Conservation (phyloP, 2,888 invertebrate genomes). For the Chromoteleia sp. region DNA sequence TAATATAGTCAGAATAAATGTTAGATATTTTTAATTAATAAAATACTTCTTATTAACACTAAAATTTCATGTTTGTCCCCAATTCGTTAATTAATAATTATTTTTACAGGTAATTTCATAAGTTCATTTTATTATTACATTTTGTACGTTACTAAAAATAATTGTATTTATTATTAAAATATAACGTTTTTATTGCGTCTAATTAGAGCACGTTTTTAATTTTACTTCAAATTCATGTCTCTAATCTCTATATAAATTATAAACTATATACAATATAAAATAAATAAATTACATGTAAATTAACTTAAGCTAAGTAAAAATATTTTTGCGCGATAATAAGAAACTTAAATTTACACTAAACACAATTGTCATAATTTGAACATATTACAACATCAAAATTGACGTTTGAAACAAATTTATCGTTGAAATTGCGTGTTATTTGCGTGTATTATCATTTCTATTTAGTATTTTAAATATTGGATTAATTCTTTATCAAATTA, state of each 20-base stretch:
- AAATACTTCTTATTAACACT: neutral
- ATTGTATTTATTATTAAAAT: neutral
- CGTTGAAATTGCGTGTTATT: no score
- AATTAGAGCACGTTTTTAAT: neutral
- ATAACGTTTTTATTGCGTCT: neutral
- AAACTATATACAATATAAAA: conserved; percentile 60
- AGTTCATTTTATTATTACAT: neutral
- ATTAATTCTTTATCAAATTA: neutral
- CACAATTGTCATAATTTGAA: neutral
- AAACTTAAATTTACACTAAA: conserved; percentile 7
- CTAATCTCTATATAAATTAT: conserved; percentile 29
- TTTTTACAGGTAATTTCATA: neutral
- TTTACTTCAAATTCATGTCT: neutral
- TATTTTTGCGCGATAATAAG: neutral
- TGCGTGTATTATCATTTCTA: no score
- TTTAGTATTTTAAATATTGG: neutral
- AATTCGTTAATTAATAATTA: neutral
- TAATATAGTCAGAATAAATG: no score
- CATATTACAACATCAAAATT: neutral
- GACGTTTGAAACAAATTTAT: no score
- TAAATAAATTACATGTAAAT: conserved; percentile 60
- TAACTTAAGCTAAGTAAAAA: conserved; percentile 47
- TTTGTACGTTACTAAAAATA: neutral
- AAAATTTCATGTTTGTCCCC: neutral
- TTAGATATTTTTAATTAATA: neutral